phyloP scores from a whole-genome alignment of 2,888 invertebrate genomes.

The Eucera pruinosa region DNA sequence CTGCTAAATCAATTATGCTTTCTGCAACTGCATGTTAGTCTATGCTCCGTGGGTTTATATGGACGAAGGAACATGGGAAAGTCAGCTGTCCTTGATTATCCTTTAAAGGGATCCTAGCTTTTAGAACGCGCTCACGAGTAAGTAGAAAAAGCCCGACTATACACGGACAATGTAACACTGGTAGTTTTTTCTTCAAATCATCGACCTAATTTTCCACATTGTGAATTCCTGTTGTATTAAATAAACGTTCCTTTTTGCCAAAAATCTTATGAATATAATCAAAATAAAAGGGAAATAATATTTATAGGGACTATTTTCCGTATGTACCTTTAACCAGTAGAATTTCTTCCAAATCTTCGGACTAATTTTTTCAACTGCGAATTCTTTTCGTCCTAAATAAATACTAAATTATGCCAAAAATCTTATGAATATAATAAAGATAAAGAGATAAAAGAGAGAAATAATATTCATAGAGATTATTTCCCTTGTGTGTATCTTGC shows the following conservation, averaged over 20 bases:
- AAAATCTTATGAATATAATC: too few relatives aligned
- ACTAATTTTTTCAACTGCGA: too few relatives aligned
- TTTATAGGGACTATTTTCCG: too few relatives aligned
- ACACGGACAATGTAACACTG: background rate
- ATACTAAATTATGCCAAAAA: too few relatives aligned
- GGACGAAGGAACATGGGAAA: background rate
- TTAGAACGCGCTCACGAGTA: background rate
- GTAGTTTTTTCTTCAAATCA: too few relatives aligned
- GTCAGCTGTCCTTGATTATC: background rate
- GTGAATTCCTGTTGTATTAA: background rate
- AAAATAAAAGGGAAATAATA: too few relatives aligned
- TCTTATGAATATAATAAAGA: background rate
- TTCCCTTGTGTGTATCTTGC: too few relatives aligned
- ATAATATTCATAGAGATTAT: too few relatives aligned
- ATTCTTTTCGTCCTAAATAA: too few relatives aligned
- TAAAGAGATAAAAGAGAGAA: background rate
- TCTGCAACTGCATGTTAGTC: background rate
- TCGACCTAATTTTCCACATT: too few relatives aligned
- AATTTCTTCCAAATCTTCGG: too few relatives aligned
- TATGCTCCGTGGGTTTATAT: background rate
- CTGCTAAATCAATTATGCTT: constrained; percentile 14
- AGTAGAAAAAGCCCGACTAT: background rate
- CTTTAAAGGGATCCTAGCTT: background rate
- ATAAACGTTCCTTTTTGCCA: background rate
- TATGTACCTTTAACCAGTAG: too few relatives aligned